Conservation (phyloP, 1,140 invertebrate genomes). For the Drosophila chauvacae region DNA sequence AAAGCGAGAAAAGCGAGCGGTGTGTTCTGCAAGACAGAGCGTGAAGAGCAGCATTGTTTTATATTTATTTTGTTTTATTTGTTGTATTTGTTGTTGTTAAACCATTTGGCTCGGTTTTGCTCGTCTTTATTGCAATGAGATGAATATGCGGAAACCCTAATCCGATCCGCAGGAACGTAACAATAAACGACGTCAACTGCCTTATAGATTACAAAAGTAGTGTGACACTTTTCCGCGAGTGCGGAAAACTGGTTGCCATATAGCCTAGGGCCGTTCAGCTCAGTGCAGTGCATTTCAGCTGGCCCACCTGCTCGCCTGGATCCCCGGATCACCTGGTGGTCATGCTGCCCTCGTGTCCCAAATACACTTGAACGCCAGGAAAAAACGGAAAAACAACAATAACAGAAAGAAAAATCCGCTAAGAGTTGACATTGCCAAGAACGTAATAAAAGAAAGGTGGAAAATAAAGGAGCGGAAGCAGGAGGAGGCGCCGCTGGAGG, state of each 20-base stretch:
- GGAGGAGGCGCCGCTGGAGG: constrained; percentile 17
- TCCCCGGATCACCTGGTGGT: constrained; percentile 29
- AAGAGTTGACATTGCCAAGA: neutral
- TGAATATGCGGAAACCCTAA: constrained; percentile 68
- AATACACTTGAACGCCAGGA: constrained; percentile 5
- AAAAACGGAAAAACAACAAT: neutral
- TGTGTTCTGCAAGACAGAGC: constrained; percentile 80
- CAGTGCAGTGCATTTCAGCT: constrained; percentile 8
- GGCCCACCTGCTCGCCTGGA: constrained; percentile 26
- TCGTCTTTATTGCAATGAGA: constrained; percentile 5
- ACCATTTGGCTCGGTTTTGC: constrained; percentile 16
- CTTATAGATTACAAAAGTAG: constrained; percentile 40
- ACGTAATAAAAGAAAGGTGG: neutral
- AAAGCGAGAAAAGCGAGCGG: constrained; percentile 48
- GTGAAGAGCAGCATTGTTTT: constrained; percentile 70
- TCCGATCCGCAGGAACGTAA: constrained; percentile 27
- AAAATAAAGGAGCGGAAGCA: constrained; percentile 5
- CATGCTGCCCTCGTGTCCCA: constrained; percentile 18
- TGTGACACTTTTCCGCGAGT: constrained; percentile 50
- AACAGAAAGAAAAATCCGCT: neutral
- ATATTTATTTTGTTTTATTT: constrained; percentile 48
- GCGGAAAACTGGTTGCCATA: constrained; percentile 53
- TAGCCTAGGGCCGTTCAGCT: constrained; percentile 13
- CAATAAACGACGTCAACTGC: constrained; percentile 48
- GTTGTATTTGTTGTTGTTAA: constrained; percentile 37